Conservation (phyloP, 2,113 vertebrate species). For the Scalopus aquaticus region DNA sequence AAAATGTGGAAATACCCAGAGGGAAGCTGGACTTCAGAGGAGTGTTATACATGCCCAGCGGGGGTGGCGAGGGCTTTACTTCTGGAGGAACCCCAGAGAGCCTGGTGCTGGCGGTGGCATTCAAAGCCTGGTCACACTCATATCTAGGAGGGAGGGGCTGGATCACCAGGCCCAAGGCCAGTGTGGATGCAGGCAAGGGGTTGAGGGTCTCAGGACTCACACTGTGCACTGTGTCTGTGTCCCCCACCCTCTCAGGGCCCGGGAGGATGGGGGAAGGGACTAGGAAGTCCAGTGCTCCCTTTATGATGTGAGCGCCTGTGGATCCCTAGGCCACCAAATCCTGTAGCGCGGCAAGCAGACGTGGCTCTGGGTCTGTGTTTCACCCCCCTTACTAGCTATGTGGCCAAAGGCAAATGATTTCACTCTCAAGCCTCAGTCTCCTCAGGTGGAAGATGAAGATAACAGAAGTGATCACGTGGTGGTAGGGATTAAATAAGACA, state of each 20-base stretch:
- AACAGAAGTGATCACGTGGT: background rate
- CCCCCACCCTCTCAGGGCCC: too few relatives aligned
- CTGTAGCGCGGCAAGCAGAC: fast-evolving
- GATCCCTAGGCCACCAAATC: background rate
- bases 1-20: background rate
- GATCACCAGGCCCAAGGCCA: background rate
- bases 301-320: background rate
- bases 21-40: background rate
- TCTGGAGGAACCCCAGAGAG: background rate
- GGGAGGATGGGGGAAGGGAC: background rate
- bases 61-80: background rate
- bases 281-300: background rate
- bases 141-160: background rate
- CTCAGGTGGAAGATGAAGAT: background rate
- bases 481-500: background rate
- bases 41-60: background rate
- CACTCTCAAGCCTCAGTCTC: background rate
- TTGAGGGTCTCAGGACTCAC: background rate
- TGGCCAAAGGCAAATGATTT: too few relatives aligned
- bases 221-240: background rate
- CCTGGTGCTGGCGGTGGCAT: background rate
- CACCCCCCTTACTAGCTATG: too few relatives aligned
- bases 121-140: background rate
- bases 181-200: fast-evolving
- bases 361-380: background rate